Conservation (phyloP, 2,797 vertebrate species). For the Smutsia temminckii region DNA sequence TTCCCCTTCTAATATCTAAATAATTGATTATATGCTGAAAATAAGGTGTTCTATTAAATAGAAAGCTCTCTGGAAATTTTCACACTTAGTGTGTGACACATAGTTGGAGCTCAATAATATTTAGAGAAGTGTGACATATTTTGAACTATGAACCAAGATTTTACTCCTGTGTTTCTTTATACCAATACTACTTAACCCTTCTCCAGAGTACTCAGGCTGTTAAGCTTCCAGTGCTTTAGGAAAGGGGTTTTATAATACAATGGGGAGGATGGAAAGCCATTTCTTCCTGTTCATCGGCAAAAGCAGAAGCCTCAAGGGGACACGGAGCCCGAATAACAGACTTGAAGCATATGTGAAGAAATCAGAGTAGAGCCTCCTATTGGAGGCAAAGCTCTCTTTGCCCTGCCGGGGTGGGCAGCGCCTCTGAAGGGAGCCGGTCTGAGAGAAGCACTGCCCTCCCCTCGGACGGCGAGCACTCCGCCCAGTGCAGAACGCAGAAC, state of each 20-base stretch:
- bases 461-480: background rate
- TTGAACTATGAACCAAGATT: background rate
- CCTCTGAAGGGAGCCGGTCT: background rate
- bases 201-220: background rate
- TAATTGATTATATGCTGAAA: background rate
- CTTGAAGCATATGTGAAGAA: background rate
- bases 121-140: background rate
- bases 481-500: background rate
- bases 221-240: background rate
- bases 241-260: background rate
- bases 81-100: background rate
- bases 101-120: background rate
- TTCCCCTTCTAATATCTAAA: background rate
- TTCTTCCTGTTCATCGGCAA: background rate
- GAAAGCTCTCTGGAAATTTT: background rate
- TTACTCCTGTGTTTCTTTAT: background rate
- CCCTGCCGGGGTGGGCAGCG: background rate
- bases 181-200: background rate
- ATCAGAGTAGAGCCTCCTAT: background rate
- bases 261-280: background rate
- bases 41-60: background rate
- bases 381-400: background rate
- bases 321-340: background rate
- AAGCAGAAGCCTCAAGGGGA: background rate
- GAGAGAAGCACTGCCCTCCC: background rate